phyloP scores from a whole-genome alignment of 2,113 vertebrate species.

The Channa argus region DNA sequence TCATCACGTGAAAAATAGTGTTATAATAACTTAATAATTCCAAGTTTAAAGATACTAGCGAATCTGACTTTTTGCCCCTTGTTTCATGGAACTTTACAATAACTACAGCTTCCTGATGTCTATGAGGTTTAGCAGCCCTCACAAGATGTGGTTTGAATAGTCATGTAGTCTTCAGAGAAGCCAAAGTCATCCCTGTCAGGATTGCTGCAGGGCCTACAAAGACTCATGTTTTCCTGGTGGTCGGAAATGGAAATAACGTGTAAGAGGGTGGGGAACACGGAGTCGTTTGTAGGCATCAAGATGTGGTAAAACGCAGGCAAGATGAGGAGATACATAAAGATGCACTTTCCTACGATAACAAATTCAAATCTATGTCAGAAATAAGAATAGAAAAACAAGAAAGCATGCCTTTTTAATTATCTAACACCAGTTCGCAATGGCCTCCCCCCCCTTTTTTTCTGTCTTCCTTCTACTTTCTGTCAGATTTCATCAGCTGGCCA shows the following conservation, averaged over 20 bases:
- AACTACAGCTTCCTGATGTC: neutral
- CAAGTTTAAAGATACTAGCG: too few species aligned
- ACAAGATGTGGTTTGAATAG: neutral
- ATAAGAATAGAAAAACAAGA: slow-evolving; percentile 9
- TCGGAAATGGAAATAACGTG: slow-evolving; percentile 11
- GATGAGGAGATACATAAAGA: slow-evolving; percentile 19
- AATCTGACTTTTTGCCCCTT: neutral
- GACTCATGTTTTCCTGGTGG: neutral
- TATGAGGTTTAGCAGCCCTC: neutral
- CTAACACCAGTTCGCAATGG: slow-evolving; percentile 27
- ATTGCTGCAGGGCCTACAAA: neutral
- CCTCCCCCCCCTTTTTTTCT: neutral
- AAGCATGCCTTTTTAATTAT: slow-evolving; percentile 39
- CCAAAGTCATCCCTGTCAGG: neutral
- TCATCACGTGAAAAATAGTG: too few species aligned
- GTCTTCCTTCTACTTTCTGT: slow-evolving; percentile 40
- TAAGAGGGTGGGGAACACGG: neutral
- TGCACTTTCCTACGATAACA: slow-evolving; percentile 1
- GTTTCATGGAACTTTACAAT: neutral
- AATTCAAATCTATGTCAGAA: slow-evolving; percentile 8
- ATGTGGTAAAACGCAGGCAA: neutral
- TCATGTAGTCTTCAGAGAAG: neutral
- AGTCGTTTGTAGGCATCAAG: neutral
- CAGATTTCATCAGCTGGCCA: slow-evolving; percentile 69
- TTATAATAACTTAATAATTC: too few species aligned